These are phyloP conservation scores for Pachypanchax playfairii DNA, from an alignment of 2,113 vertebrate species.

Conservation along the genomic window DNA sequence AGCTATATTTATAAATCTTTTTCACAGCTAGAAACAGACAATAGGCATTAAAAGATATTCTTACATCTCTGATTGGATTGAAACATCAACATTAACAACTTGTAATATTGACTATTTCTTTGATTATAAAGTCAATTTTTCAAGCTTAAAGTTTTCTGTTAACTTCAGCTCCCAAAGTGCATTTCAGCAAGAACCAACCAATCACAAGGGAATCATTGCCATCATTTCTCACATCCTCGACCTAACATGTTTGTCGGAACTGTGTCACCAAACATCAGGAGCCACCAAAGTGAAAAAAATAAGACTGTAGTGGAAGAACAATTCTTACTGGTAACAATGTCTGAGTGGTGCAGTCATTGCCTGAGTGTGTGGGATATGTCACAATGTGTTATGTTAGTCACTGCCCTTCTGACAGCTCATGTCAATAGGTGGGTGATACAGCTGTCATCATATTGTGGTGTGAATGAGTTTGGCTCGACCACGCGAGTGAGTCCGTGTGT, in stretches of 20 bases:
- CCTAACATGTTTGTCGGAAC: not conserved
- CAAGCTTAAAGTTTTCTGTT: not conserved
- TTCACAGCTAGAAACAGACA: too few species aligned
- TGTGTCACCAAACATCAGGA: slow-evolving; percentile 14
- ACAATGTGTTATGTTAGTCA: slow-evolving; percentile 75
- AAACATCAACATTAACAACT: not conserved
- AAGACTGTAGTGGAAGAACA: slow-evolving; percentile 28
- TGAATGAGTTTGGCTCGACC: slow-evolving; percentile 71
- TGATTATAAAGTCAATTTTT: not conserved
- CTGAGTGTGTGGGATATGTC: slow-evolving; percentile 67
- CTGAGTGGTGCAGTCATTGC: slow-evolving; percentile 25
- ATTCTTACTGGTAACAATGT: slow-evolving; percentile 27
- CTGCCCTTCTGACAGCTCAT: slow-evolving; percentile 75
- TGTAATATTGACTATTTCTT: not conserved
- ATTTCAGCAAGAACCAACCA: not conserved
- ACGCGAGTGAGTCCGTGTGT: slow-evolving; percentile 46
- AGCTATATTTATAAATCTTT: too few species aligned
- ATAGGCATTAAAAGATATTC: too few species aligned
- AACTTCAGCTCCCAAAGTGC: not conserved
- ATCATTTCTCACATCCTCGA: not conserved
- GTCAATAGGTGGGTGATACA: slow-evolving; percentile 78
- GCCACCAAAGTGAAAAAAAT: slow-evolving; percentile 16
- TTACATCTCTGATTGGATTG: not conserved
- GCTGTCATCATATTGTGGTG: slow-evolving; percentile 77
- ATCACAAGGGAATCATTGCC: not conserved